Evolutionary conservation across 2,797 vertebrate genomes (phyloP), one percentile per base, ranked within the genome.

Genomic region (Tokudaia tokunoshimensis): DNA sequence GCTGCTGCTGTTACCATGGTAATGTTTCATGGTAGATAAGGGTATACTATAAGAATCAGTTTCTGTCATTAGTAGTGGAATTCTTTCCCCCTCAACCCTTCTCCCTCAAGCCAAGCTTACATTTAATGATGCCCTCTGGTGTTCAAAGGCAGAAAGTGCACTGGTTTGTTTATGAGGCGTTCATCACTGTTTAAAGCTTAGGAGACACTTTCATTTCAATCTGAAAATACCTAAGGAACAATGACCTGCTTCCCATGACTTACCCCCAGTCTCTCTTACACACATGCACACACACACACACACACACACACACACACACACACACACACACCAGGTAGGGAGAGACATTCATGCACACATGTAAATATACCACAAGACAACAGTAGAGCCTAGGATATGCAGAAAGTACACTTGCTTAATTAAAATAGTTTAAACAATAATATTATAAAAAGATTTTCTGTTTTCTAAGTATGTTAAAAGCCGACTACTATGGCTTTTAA

Each of bases 1-100:
- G 98, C 97, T 98, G 94, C 96, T 97, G 91, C 97, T 2, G 98
- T 99, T 99, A 97, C 98, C 98, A 99, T 99, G 98, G 98, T 94
- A 98, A 98, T 98, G 84, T 72, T 97, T 97, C 97, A 95, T 63
- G 94, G 96, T 96, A 97, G 98, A 97, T 22, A 89, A 97, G 97
- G 96, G 92, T 89, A 97, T 89, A 97, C 92, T 93, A 82, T 92
- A 89, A 94, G 97, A 89, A 80, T 95, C 82, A 55, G 91, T 93
- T 96, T 96, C 89, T 96, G 94, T 96, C 95, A 96, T 94, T 96
- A 96, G 90, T 90, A 70, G 22, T 95, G 94, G 78, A 82, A 95
- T 97, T 87, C 92, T 61, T n/a, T 72, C 2, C 50, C 50, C 57
- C 50, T 2, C 37, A 12, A n/a, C 3, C 22, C 17, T 34, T 24